Evolutionary conservation across 2,113 vertebrate genomes (phyloP).

Genomic region (Ifrita kowaldi): DNA sequence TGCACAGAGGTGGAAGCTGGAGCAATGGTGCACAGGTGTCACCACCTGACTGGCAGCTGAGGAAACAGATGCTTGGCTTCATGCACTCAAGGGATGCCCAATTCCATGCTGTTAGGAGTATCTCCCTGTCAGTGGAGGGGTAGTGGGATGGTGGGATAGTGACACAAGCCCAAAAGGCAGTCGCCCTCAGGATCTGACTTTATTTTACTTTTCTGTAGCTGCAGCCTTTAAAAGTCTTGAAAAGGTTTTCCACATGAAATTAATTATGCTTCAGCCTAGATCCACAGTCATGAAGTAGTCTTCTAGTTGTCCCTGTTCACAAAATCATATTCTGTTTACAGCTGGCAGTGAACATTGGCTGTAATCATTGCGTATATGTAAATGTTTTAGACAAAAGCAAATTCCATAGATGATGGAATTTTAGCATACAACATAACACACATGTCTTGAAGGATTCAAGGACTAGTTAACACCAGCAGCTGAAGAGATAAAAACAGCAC

Average conservation of each 20-base stretch:
- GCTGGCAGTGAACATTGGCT: conserved; percentile 1
- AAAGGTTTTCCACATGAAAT: neutral
- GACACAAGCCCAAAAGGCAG: neutral
- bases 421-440: neutral
- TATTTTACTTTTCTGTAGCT: neutral
- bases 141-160: neutral
- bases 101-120: neutral
- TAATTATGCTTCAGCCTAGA: neutral
- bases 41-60: neutral
- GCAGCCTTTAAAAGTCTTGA: neutral
- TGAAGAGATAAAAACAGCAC: neutral
- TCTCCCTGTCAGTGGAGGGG: neutral
- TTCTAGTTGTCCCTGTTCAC: neutral
- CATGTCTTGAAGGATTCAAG: rapidly evolving
- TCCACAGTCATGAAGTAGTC: neutral
- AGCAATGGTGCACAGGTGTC: neutral
- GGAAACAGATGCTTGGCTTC: neutral
- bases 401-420: conserved; percentile 41
- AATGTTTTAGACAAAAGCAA: neutral
- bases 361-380: neutral
- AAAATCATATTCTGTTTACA: neutral
- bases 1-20: neutral
- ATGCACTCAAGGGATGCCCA: neutral
- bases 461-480: neutral
- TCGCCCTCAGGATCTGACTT: neutral